phyloP scores from a whole-genome alignment of 2,113 vertebrate species.

The Coptodon bakossiorum region DNA sequence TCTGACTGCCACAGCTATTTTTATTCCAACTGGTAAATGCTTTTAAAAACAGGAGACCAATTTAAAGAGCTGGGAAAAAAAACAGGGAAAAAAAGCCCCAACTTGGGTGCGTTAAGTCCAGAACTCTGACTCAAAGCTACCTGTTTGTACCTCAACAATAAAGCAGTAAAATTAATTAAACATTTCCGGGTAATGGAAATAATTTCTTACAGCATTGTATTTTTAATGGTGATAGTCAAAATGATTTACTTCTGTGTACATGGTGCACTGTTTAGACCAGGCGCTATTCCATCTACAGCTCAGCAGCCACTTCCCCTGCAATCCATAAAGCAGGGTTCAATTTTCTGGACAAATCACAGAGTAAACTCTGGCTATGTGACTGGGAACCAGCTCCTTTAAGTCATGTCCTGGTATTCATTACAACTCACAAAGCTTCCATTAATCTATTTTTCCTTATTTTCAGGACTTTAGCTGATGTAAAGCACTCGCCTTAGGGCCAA shows the following conservation, averaged over 20 bases:
- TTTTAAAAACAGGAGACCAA: background rate
- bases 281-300: constrained; percentile 9
- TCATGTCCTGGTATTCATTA: background rate
- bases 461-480: background rate
- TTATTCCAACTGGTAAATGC: background rate
- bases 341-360: constrained; percentile 33
- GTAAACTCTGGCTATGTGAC: constrained; percentile 3
- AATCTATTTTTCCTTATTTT: background rate
- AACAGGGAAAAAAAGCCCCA: background rate
- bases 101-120: background rate
- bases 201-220: background rate
- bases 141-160: background rate
- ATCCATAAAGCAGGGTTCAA: background rate
- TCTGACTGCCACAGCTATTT: background rate
- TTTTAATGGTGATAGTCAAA: background rate
- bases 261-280: background rate
- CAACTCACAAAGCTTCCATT: constrained; percentile 4
- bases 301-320: constrained; percentile 8
- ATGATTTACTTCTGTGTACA: background rate
- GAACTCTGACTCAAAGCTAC: background rate
- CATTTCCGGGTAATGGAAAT: background rate
- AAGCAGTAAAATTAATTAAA: background rate
- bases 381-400: constrained; percentile 2
- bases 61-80: accelerated
- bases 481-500: background rate